Conservation (phyloP, 1,140 invertebrate species). For the Ephestia elutella region DNA sequence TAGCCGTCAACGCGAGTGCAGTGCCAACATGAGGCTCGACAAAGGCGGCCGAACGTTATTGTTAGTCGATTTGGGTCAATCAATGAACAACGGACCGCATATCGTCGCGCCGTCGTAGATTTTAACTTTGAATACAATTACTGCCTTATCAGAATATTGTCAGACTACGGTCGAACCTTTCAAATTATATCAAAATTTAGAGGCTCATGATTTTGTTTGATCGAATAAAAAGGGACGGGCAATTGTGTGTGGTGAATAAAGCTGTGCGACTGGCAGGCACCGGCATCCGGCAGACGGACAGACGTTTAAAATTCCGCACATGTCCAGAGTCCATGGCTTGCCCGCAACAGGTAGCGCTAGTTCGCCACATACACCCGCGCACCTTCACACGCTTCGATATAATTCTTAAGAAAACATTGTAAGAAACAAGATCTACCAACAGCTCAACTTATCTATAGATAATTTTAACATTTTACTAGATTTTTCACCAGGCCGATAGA, state of each 20-base stretch:
- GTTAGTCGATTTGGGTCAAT: constrained; percentile 62
- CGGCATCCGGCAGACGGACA: constrained; percentile 27
- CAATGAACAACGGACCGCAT: constrained; percentile 35
- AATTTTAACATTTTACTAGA: no score
- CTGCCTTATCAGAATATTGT: no score
- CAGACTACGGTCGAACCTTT: background rate
- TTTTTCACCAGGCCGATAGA: no score
- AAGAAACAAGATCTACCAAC: no score
- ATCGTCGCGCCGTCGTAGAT: background rate
- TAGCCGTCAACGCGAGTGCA: background rate
- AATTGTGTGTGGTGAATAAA: background rate
- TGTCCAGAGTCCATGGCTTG: background rate
- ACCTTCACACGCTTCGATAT: background rate
- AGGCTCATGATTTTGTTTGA: no score
- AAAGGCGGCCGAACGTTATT: constrained; percentile 34
- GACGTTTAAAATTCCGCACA: constrained; percentile 41
- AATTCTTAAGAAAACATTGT: no score
- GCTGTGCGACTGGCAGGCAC: background rate
- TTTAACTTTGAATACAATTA: background rate
- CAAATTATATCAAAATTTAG: background rate
- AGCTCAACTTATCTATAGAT: no score
- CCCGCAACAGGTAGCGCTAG: constrained; percentile 37
- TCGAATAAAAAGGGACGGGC: no score
- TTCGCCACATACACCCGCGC: background rate
- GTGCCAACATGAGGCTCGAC: constrained; percentile 15